phyloP scores from a whole-genome alignment of 2,888 invertebrate species.

The Flabesymbios commensalis region DNA sequence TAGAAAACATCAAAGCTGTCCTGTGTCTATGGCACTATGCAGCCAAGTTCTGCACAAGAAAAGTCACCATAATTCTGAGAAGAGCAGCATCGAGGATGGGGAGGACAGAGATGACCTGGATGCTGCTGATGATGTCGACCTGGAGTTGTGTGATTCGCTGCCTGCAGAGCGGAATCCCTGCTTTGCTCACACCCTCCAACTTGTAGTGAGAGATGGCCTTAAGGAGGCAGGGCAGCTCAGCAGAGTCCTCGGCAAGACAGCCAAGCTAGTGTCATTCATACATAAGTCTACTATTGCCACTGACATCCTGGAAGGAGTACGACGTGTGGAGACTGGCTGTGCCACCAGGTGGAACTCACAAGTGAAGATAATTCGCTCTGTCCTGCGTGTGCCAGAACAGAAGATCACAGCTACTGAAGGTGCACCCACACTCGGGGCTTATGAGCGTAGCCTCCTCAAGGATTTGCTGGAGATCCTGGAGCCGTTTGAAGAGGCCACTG shows the following conservation, averaged over 20 bases:
- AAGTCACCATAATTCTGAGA: too few relatives aligned
- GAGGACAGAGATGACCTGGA: too few relatives aligned
- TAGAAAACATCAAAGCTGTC: too few relatives aligned
- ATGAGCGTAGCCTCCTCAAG: conserved; percentile 3
- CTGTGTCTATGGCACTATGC: too few relatives aligned
- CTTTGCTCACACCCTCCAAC: not conserved
- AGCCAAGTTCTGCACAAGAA: too few relatives aligned
- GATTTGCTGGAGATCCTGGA: not conserved
- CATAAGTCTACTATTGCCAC: not conserved
- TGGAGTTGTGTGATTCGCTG: too few relatives aligned
- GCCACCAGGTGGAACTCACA: conserved; percentile 9
- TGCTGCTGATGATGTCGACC: too few relatives aligned
- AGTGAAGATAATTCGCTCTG: conserved; percentile 4
- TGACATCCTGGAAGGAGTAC: not conserved
- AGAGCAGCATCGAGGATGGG: too few relatives aligned
- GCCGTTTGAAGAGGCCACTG: not conserved
- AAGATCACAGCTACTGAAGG: not conserved
- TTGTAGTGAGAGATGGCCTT: not conserved
- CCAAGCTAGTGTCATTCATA: not conserved
- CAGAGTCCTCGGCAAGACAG: conserved; percentile 2
- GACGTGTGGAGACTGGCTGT: not conserved
- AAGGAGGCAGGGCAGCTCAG: not conserved
- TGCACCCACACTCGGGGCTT: not conserved
- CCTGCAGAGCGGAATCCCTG: not conserved
- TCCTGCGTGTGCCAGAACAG: conserved; percentile 4